A percentile compares a stretch with the other conserved stretches of the same genome.
These are phyloP conservation scores for Tachuris rubrigastra DNA, from an alignment of 2,113 vertebrate species.

Conservation along the genomic window DNA sequence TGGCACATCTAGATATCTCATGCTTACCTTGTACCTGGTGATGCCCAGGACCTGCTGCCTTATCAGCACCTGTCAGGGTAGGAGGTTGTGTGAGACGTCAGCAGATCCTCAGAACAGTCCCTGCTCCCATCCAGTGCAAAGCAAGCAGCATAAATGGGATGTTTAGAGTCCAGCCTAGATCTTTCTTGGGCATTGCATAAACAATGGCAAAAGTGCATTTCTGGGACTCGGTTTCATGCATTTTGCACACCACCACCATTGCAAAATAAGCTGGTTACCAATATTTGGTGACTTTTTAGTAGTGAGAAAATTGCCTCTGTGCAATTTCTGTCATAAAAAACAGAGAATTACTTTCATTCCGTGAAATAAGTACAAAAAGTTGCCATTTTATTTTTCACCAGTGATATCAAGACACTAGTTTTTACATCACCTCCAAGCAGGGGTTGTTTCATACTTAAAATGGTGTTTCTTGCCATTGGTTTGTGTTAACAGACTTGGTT, in stretches of 20 bases:
- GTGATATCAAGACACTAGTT: not conserved
- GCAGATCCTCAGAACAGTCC: not conserved
- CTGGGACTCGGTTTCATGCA: not conserved
- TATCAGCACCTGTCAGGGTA: fast-evolving
- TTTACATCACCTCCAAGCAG: not conserved
- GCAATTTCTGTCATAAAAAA: not conserved
- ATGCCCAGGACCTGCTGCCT: not conserved
- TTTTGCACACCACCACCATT: not conserved
- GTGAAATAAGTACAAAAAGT: not conserved
- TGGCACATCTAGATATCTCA: too few relatives aligned
- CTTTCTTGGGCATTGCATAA: fast-evolving
- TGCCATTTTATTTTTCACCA: not conserved
- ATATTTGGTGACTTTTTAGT: not conserved
- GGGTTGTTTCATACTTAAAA: not conserved
- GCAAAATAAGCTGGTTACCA: not conserved
- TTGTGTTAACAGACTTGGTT: not conserved
- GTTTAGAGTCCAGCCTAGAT: not conserved
- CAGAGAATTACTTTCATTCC: not conserved
- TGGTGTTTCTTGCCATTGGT: not conserved
- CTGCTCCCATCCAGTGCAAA: not conserved
- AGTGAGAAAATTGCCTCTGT: not conserved
- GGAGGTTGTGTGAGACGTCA: not conserved
- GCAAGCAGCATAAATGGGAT: not conserved
- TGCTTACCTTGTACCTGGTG: fast-evolving
- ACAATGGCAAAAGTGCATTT: not conserved